Percentiles rank a stretch among this genome's conserved stretches.
phyloP scores from a whole-genome alignment of 2,888 invertebrate genomes.

The Thyatira batis region DNA sequence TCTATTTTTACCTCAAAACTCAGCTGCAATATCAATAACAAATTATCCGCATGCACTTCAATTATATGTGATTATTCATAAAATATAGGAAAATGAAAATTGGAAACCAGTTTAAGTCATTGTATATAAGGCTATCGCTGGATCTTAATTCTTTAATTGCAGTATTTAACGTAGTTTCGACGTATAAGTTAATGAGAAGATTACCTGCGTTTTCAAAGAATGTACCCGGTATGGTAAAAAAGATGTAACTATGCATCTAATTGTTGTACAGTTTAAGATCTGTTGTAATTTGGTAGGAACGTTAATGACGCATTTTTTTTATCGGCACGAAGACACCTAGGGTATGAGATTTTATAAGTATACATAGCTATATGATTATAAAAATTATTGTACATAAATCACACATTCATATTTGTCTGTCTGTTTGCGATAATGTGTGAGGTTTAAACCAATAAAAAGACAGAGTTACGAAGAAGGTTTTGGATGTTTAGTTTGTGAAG shows the following conservation, averaged over 20 bases:
- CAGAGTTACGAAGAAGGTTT: too few species aligned
- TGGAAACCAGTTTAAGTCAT: neutral
- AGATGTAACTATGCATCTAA: neutral
- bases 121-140: neutral
- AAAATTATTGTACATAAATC: too few species aligned
- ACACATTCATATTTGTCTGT: too few species aligned
- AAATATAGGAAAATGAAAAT: neutral
- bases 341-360: too few species aligned
- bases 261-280: neutral
- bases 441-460: too few species aligned
- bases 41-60: neutral
- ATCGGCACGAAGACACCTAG: too few species aligned
- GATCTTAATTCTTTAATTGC: neutral
- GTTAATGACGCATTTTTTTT: too few species aligned
- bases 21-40: neutral
- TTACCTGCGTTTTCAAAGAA: neutral
- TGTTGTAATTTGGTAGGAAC: too few species aligned
- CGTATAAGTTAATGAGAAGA: neutral
- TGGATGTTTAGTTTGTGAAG: too few species aligned
- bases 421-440: too few species aligned
- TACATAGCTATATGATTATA: too few species aligned
- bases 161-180: neutral
- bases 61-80: neutral
- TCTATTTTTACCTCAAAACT: neutral
- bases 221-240: neutral